Conservation (phyloP, 1,140 invertebrate genomes). For the Atta colombica region DNA sequence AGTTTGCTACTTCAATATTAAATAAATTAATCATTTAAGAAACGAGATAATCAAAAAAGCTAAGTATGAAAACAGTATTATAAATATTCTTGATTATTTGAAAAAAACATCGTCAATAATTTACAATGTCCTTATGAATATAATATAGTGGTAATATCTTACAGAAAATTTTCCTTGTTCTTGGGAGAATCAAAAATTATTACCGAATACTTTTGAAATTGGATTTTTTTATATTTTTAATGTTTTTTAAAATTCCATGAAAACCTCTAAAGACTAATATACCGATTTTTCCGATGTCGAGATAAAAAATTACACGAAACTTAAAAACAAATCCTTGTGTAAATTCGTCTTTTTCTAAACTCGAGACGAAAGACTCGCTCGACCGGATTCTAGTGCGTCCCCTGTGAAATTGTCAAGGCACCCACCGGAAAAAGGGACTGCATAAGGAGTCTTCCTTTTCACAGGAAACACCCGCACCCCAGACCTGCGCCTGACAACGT, state of each 20-base stretch:
- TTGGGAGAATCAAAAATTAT: neutral
- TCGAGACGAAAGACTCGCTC: slow-evolving; percentile 40
- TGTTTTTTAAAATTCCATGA: neutral
- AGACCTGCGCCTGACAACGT: slow-evolving; percentile 31
- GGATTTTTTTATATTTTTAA: neutral
- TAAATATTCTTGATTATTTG: neutral
- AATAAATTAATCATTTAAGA: slow-evolving; percentile 5
- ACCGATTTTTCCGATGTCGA: neutral
- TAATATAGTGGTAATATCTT: neutral
- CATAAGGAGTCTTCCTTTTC: slow-evolving; percentile 31
- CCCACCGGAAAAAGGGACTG: slow-evolving; percentile 68
- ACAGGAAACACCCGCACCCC: slow-evolving; percentile 67
- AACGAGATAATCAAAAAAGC: neutral
- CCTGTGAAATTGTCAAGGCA: slow-evolving; percentile 59
- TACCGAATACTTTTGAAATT: neutral
- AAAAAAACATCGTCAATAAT: neutral
- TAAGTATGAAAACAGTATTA: neutral
- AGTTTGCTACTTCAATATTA: neutral
- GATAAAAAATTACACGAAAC: slow-evolving; percentile 16
- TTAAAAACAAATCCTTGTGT: slow-evolving; percentile 40
- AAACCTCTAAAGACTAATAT: neutral
- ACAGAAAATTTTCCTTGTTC: neutral
- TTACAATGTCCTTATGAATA: neutral
- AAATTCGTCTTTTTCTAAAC: slow-evolving; percentile 36
- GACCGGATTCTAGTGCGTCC: slow-evolving; percentile 33